Evolutionary conservation across 2,888 invertebrate genomes (phyloP).

Genomic region (Drosophila nr. perissopoda): DNA sequence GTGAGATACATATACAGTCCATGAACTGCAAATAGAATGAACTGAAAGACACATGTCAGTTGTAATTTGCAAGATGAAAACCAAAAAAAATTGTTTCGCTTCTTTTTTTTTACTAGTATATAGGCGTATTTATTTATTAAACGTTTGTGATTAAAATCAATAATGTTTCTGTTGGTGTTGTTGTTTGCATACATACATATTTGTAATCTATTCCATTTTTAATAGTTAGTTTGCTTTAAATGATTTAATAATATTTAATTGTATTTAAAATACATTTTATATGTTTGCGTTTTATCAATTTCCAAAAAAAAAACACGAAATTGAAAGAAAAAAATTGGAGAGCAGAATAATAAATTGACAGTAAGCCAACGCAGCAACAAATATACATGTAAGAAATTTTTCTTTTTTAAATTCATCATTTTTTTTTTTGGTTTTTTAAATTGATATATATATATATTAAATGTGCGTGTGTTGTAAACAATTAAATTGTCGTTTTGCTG

Average conservation of each 20-base stretch:
- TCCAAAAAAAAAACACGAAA: constrained; percentile 14
- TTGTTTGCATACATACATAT: constrained; percentile 43
- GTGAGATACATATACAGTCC: not conserved
- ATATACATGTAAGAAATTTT: constrained; percentile 22
- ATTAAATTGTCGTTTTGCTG: constrained; percentile 62
- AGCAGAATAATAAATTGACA: constrained; percentile 16
- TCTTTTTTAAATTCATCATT: not conserved
- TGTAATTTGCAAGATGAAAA: not conserved
- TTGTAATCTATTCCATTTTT: constrained; percentile 70
- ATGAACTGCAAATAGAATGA: not conserved
- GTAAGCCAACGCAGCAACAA: constrained; percentile 13
- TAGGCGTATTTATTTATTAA: constrained; percentile 66
- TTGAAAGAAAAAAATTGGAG: not conserved
- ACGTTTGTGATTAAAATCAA: constrained; percentile 74
- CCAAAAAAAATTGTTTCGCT: not conserved
- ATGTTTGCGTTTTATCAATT: constrained; percentile 51
- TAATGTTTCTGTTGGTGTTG: constrained; percentile 44
- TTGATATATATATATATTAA: constrained; percentile 19
- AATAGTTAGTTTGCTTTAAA: constrained; percentile 76
- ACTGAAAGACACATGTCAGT: not conserved
- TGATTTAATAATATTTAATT: constrained; percentile 61
- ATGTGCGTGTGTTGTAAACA: constrained; percentile 61
- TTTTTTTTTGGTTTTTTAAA: constrained; percentile 1
- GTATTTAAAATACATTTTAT: constrained; percentile 74
- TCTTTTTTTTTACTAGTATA: constrained; percentile 33